A percentile compares a stretch with the other conserved stretches of the same genome.
Conservation (phyloP, 2,797 vertebrate genomes). For the Scleropages formosus region DNA sequence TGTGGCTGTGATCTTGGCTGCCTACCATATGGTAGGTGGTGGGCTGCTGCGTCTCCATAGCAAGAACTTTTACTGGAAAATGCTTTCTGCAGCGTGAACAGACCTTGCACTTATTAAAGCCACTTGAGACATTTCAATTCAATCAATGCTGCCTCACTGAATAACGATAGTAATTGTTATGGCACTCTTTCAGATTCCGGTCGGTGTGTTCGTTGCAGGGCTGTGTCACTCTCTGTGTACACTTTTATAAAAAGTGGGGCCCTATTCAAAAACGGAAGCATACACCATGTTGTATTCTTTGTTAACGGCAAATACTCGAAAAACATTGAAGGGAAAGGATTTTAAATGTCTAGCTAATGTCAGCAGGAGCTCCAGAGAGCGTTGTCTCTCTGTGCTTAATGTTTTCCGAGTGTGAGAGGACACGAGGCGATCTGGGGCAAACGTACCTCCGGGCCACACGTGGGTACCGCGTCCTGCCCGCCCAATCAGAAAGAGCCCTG, state of each 20-base stretch:
- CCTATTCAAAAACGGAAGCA: no score
- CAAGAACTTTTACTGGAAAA: background rate
- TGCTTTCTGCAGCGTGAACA: background rate
- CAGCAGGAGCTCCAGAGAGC: no score
- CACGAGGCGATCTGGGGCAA: background rate
- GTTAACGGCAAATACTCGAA: no score
- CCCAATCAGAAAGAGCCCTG: background rate
- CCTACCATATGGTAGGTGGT: background rate
- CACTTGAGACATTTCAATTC: conserved; percentile 39
- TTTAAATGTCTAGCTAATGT: no score
- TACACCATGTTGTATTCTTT: no score
- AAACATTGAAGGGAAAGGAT: no score
- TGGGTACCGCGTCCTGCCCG: background rate
- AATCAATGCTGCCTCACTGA: conserved; percentile 32
- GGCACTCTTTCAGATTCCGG: background rate
- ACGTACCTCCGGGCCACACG: background rate
- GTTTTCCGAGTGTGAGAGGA: no score
- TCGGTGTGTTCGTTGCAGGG: background rate
- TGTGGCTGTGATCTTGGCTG: background rate
- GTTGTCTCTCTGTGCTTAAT: no score
- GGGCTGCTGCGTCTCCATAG: background rate
- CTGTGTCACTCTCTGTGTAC: background rate
- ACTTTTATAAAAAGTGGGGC: background rate
- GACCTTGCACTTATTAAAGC: background rate
- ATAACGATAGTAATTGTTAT: background rate